These are phyloP conservation scores for Baronia brevicornis DNA, from an alignment of 2,888 invertebrate species.

Conservation along the genomic window DNA sequence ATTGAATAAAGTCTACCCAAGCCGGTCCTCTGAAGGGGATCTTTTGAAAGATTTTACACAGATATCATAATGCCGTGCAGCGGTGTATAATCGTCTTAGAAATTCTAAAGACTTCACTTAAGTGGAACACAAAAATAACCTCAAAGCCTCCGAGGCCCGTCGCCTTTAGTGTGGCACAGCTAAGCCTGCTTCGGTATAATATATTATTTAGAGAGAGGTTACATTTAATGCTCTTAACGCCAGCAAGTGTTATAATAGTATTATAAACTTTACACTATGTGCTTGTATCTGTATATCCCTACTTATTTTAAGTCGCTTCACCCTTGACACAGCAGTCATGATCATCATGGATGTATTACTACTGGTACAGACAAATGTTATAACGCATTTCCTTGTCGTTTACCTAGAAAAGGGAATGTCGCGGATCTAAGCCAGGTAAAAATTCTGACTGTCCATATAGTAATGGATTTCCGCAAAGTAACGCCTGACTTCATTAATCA, in stretches of 20 bases:
- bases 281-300: slow-evolving; percentile 1
- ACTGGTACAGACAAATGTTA: no score
- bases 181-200: slow-evolving; percentile 23
- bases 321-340: no score
- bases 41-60: slow-evolving; percentile 10
- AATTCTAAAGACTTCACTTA: slow-evolving; percentile 21
- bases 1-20: slow-evolving; percentile 6
- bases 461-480: no score
- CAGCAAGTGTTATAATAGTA: slow-evolving; percentile 22
- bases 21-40: slow-evolving; percentile 8
- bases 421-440: no score
- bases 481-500: no score
- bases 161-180: slow-evolving; percentile 17
- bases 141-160: slow-evolving; percentile 18
- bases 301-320: no score
- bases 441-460: no score
- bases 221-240: slow-evolving; percentile 30
- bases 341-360: no score
- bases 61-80: slow-evolving; percentile 14
- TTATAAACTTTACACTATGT: slow-evolving; percentile 10
- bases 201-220: slow-evolving; percentile 28
- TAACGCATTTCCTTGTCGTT: no score
- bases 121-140: slow-evolving; percentile 22
- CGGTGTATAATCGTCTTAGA: slow-evolving; percentile 23
- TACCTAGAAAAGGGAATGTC: no score